Conservation (phyloP, 2,888 invertebrate genomes). For the Argyresthia goedartella region DNA sequence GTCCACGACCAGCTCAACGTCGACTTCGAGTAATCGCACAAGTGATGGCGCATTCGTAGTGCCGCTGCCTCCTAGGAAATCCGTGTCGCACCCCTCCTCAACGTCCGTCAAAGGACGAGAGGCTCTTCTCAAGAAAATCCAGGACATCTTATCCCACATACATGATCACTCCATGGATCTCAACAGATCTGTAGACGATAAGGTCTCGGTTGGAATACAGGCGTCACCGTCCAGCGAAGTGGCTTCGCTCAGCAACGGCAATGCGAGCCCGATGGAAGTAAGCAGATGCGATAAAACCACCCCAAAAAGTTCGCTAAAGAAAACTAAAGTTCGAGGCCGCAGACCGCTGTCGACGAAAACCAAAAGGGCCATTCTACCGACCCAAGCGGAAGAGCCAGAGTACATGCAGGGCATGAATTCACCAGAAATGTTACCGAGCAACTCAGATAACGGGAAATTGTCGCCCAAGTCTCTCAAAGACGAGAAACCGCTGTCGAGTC, state of each 20-base stretch:
- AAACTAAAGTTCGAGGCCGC: conserved; percentile 51
- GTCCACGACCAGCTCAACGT: conserved; percentile 52
- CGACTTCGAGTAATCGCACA: conserved; percentile 43
- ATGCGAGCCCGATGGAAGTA: conserved; percentile 54
- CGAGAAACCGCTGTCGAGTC: conserved; percentile 40
- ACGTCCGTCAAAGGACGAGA: conserved; percentile 57
- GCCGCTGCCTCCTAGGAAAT: conserved; percentile 59
- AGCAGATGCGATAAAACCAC: conserved; percentile 53
- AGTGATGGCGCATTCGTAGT: conserved; percentile 63
- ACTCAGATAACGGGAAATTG: conserved; percentile 38
- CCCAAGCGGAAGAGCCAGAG: conserved; percentile 54
- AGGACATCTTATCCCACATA: conserved; percentile 55
- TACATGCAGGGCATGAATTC: conserved; percentile 59
- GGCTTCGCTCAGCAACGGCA: conserved; percentile 44
- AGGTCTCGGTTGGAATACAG: conserved; percentile 53
- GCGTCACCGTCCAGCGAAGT: conserved; percentile 36
- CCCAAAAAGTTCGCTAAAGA: conserved; percentile 66
- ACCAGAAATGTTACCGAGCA: conserved; percentile 59
- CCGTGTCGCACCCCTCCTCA: conserved; percentile 38
- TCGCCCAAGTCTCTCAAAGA: conserved; percentile 50
- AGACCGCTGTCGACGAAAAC: conserved; percentile 53
- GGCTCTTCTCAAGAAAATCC: conserved; percentile 48
- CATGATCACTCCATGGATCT: conserved; percentile 36
- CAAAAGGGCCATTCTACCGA: conserved; percentile 52
- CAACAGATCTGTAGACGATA: conserved; percentile 38